Base-by-base conservation (phyloP, 2,797 vertebrate species). In the Spea hammondii region DNA sequence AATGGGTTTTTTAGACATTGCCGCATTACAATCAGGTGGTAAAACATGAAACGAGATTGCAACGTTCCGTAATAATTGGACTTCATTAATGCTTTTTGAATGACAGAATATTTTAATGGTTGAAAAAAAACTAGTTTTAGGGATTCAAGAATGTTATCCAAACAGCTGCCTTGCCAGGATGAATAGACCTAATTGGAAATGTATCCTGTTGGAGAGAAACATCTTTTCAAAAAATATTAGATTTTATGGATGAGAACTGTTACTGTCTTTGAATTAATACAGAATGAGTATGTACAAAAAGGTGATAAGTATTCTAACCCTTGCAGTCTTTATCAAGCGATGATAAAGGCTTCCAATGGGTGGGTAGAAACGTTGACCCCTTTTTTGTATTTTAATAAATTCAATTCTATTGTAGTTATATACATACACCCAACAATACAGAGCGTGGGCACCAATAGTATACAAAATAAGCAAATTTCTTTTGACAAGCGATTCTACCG, bases 121-220 rank as follows among this genome's bases (percentile, higher is more conserved):
- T 66, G 71, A 65, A 78, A n/a, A 1, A 50, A 72, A 64, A 60
- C 57, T 57, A 54, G 59, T 78, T 50, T 72, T 72, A 69, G 54
- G 59, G 54, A 78, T 44, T 48, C 60, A 78, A 71, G 68, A 65
- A 69, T 77, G 74, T 68, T 77, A 57, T 77, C 66, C 60, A 62
- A 77, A 77, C 76, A 78, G 46, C 57, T 71, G 69, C 69, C 72
- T 60, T 68, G 57, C 53, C 54, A 65, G 76, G 65, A 65, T 48
- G 68, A 72, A 78, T 60, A 78, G 53, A 49, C 72, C 69, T 78
- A 78, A 78, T 78, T 78, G 60, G 76, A 65, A 71, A 59, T 71
- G 68, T 54, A 46, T 72, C 76, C 62, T 72, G 67, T 70, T 65
- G 49, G 69, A 78, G 59, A 70, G 32, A 32, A 32, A 32, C 32